These are phyloP conservation scores for Anarhynchus alexandrinus DNA, from an alignment of 2,113 vertebrate species.

Conservation along the genomic window DNA sequence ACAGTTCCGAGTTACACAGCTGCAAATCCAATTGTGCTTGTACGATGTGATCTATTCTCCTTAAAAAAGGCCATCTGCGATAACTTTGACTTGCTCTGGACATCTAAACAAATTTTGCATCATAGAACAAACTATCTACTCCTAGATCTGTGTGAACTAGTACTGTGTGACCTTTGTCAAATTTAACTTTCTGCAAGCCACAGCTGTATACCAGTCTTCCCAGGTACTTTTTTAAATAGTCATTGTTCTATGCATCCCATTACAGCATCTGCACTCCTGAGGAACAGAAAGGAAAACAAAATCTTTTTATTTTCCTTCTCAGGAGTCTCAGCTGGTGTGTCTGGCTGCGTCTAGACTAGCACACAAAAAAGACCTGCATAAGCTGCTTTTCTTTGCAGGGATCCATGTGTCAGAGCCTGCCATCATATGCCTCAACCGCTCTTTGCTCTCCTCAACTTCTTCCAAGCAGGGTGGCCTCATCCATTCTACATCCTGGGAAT, in stretches of 20 bases:
- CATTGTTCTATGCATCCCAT: background rate
- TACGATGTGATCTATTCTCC: background rate
- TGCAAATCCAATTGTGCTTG: conserved; percentile 19
- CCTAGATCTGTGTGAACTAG: background rate
- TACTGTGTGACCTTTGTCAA: background rate
- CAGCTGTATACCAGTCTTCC: background rate
- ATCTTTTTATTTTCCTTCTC: background rate
- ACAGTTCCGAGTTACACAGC: conserved; percentile 5
- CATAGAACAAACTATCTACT: background rate
- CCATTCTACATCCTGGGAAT: background rate
- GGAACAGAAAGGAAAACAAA: background rate
- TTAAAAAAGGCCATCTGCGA: conserved; percentile 19
- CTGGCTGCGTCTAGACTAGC: background rate
- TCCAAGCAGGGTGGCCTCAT: background rate
- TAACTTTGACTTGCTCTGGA: background rate
- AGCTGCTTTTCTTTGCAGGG: background rate
- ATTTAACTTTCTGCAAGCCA: background rate
- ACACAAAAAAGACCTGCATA: background rate
- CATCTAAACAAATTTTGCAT: background rate
- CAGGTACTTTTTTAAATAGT: background rate
- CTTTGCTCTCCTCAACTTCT: background rate
- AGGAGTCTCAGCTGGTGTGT: background rate
- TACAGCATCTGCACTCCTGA: background rate
- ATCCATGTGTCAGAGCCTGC: fast-evolving
- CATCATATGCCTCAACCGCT: background rate